phyloP scores from a whole-genome alignment of 2,797 vertebrate genomes.

The Anas flavirostris region DNA sequence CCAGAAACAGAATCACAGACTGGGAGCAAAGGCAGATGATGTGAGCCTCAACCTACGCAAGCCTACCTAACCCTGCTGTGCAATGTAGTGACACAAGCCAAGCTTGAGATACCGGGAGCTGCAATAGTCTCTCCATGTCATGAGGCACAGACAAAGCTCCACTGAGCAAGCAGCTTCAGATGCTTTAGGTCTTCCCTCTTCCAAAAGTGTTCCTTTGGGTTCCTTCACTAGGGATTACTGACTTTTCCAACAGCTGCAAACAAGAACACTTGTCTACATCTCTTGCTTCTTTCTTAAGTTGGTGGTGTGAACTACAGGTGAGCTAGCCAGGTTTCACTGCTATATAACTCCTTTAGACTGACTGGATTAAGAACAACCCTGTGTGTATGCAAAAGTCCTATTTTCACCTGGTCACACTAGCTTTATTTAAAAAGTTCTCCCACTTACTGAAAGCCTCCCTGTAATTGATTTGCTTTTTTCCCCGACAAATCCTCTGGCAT shows the following conservation, averaged over 20 bases:
- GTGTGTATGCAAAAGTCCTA: not conserved
- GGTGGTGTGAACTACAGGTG: not conserved
- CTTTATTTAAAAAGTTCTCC: not conserved
- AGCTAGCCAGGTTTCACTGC: not conserved
- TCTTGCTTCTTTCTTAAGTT: not conserved
- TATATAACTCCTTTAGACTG: not conserved
- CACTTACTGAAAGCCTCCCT: not conserved
- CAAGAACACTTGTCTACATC: not conserved
- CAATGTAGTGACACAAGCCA: not conserved
- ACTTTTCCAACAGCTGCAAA: not conserved
- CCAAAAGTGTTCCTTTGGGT: not conserved
- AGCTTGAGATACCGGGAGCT: not conserved
- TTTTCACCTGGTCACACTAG: not conserved
- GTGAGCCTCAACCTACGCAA: not conserved
- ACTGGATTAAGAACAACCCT: not conserved
- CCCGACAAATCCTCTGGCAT: not conserved
- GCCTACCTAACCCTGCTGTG: not conserved
- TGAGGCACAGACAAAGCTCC: not conserved
- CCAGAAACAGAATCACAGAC: not conserved
- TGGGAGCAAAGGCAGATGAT: not conserved
- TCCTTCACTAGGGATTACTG: not conserved
- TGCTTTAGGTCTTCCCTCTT: not conserved
- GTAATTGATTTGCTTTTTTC: not conserved
- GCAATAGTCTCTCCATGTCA: not conserved
- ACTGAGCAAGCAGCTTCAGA: not conserved